Conservation (phyloP, 2,888 invertebrate genomes). For the Eucriotettix oculatus region DNA sequence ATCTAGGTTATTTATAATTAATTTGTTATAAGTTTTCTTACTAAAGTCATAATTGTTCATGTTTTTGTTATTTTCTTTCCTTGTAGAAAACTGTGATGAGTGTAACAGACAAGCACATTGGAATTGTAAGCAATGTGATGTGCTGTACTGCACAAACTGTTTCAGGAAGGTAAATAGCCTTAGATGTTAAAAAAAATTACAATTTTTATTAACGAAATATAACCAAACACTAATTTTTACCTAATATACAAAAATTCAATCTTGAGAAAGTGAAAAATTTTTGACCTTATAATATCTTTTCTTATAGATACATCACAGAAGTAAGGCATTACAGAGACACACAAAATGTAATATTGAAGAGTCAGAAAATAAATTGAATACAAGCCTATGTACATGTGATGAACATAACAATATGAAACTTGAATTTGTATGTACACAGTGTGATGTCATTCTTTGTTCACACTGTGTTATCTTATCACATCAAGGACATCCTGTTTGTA, state of each 20-base stretch:
- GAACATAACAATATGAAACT: constrained; percentile 19
- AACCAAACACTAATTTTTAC: too few species aligned
- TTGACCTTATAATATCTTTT: neutral
- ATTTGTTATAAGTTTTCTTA: too few species aligned
- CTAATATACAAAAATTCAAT: too few species aligned
- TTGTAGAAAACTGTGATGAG: constrained; percentile 19
- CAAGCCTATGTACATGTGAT: constrained; percentile 16
- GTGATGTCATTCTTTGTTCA: constrained; percentile 25
- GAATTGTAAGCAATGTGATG: constrained; percentile 19
- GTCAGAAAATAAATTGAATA: neutral
- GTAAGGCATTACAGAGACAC: constrained; percentile 10
- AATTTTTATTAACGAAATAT: too few species aligned
- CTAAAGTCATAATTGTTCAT: too few species aligned
- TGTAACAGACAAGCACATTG: constrained; percentile 18
- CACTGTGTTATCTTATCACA: constrained; percentile 26
- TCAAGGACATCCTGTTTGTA: constrained; percentile 20
- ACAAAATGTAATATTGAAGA: constrained; percentile 5
- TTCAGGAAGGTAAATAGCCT: constrained; percentile 19
- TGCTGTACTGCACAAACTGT: constrained; percentile 19
- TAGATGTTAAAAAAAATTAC: too few species aligned
- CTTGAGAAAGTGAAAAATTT: too few species aligned
- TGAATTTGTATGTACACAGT: constrained; percentile 27
- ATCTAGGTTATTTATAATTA: too few species aligned
- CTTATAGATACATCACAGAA: constrained; percentile 10
- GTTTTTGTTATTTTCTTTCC: neutral